These are phyloP conservation scores for Mustela nigripes DNA, from an alignment of 2,113 vertebrate species.

Conservation along the genomic window DNA sequence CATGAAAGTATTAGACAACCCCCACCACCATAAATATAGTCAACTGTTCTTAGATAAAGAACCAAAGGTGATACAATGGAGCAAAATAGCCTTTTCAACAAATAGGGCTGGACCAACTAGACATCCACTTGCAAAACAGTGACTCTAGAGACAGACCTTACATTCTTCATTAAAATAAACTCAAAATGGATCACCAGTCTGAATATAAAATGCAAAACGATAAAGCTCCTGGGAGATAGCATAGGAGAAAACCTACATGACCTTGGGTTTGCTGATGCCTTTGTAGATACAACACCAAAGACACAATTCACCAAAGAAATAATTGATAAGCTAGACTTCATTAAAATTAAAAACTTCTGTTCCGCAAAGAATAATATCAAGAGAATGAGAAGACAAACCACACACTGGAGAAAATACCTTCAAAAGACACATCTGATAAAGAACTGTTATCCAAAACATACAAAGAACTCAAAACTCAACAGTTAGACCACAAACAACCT, in stretches of 20 bases:
- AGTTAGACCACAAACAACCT: neutral
- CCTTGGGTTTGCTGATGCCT: neutral
- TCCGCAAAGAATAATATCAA: neutral
- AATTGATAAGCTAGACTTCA: neutral
- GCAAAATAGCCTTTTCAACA: neutral
- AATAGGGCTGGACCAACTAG: neutral
- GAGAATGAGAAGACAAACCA: neutral
- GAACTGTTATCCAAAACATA: neutral
- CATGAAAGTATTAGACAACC: neutral
- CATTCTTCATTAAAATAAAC: neutral
- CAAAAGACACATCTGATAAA: neutral
- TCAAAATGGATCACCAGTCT: neutral
- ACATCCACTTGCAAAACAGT: neutral
- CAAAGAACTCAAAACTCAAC: neutral
- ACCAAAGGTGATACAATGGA: neutral
- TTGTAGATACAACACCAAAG: neutral
- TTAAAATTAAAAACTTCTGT: conserved; percentile 11
- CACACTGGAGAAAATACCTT: neutral
- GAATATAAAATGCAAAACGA: neutral
- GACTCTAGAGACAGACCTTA: neutral
- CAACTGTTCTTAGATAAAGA: neutral
- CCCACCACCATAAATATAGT: neutral
- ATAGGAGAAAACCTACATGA: neutral
- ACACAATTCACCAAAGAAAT: neutral
- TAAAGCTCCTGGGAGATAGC: neutral